Percentiles rank a stretch among this genome's conserved stretches.
These are phyloP conservation scores for Brachionus rotundiformis DNA, from an alignment of 1,140 invertebrate genomes.

Conservation along the genomic window DNA sequence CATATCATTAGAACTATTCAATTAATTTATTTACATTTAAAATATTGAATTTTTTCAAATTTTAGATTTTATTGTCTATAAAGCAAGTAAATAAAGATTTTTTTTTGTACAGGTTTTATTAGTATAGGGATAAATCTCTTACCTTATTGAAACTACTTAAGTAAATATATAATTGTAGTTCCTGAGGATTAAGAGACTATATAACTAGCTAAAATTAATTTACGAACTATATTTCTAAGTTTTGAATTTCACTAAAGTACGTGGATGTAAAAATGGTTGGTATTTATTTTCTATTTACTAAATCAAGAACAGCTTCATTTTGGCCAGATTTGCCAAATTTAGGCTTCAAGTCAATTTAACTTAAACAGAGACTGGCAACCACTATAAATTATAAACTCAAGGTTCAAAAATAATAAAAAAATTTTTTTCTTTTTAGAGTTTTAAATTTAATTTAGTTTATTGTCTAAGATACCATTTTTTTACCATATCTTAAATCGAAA, in stretches of 20 bases:
- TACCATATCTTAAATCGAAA: neutral
- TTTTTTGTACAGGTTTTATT: neutral
- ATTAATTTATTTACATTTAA: neutral
- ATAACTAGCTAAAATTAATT: neutral
- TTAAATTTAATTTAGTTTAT: neutral
- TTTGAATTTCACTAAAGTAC: constrained; percentile 33
- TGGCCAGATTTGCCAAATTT: neutral
- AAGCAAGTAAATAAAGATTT: neutral
- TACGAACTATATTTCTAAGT: neutral
- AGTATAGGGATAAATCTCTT: constrained; percentile 15
- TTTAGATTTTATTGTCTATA: neutral
- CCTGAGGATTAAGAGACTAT: constrained; percentile 30
- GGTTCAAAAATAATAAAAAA: neutral
- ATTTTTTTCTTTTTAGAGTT: no score
- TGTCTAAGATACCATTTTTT: no score
- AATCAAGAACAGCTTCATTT: neutral
- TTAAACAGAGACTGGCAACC: no score
- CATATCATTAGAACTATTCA: neutral
- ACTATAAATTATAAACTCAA: neutral
- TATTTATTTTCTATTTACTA: neutral
- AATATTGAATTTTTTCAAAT: neutral
- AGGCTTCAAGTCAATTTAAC: no score
- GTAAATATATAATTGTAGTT: constrained; percentile 1
- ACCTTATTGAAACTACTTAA: neutral
- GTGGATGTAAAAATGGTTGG: constrained; percentile 28